Evolutionary conservation across 2,888 invertebrate genomes (phyloP).

Genomic region (Rhyacophila evoluta): DNA sequence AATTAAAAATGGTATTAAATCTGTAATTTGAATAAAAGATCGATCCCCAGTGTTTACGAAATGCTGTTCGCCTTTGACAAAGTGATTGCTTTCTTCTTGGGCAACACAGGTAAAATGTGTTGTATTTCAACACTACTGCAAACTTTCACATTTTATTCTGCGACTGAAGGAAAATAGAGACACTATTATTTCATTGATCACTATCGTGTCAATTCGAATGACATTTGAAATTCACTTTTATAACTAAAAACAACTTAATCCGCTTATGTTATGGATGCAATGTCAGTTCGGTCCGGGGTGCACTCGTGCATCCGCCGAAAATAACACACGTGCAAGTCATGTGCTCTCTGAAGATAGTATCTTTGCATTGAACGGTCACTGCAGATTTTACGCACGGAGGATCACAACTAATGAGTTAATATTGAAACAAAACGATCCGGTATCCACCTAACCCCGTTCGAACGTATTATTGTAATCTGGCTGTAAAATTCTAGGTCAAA

Average conservation of each 20-base stretch:
- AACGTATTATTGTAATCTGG: constrained; percentile 5
- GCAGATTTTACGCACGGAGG: not conserved
- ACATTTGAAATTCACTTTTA: not conserved
- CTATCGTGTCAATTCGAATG: not conserved
- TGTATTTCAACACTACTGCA: not conserved
- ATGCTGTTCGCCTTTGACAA: not conserved
- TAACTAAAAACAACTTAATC: not conserved
- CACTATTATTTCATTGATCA: not conserved
- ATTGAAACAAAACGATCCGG: not conserved
- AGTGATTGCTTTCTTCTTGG: constrained; percentile 4
- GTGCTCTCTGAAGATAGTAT: not conserved
- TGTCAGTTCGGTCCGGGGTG: not conserved
- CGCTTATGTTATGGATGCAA: not conserved
- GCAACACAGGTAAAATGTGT: constrained; percentile 13
- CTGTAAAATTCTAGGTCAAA: constrained; percentile 51
- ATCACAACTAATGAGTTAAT: not conserved
- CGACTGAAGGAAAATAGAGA: constrained; percentile 3
- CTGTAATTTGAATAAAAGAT: not conserved
- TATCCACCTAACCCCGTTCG: not conserved
- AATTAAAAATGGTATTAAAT: not conserved
- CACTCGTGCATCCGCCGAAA: not conserved
- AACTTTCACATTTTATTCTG: constrained; percentile 14
- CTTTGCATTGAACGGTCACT: not conserved
- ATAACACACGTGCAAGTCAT: constrained; percentile 35
- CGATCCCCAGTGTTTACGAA: not conserved